Percentiles rank a stretch among this genome's conserved stretches.
Conservation (phyloP, 2,113 vertebrate species). For the Cyprinodon variegatus region DNA sequence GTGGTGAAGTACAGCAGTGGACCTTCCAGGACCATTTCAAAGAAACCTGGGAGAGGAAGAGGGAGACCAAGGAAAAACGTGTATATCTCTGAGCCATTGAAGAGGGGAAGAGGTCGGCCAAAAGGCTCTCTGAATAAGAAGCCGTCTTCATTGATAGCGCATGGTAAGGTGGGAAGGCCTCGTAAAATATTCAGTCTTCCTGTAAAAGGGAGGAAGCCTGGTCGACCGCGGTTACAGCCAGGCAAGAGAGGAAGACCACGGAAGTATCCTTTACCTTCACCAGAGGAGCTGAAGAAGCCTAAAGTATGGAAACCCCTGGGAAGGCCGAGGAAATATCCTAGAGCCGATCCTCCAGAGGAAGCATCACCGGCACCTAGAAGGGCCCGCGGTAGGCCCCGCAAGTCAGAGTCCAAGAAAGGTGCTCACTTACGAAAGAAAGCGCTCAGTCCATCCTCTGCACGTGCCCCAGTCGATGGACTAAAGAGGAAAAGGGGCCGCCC, state of each 20-base stretch:
- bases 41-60: slow-evolving; percentile 20
- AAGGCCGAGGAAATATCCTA: slow-evolving; percentile 73
- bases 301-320: slow-evolving; percentile 76
- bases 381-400: slow-evolving; percentile 70
- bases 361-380: slow-evolving; percentile 18
- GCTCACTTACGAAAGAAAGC: slow-evolving; percentile 60
- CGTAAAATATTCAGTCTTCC: slow-evolving; percentile 4
- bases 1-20: background rate
- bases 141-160: background rate
- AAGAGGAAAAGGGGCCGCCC: slow-evolving; percentile 65
- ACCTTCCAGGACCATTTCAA: slow-evolving; percentile 11
- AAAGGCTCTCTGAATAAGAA: slow-evolving; percentile 69
- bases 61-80: slow-evolving; percentile 57
- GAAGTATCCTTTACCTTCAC: slow-evolving; percentile 58
- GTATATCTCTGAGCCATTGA: slow-evolving; percentile 13
- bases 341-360: slow-evolving; percentile 45
- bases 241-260: slow-evolving; percentile 69
- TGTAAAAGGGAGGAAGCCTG: slow-evolving; percentile 33
- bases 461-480: background rate
- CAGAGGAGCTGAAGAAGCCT: slow-evolving; percentile 62
- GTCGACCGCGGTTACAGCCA: slow-evolving; percentile 40
- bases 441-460: background rate
- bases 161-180: slow-evolving; percentile 18
- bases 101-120: slow-evolving; percentile 65
- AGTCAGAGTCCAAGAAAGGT: slow-evolving; percentile 58